Conservation (phyloP, 2,113 vertebrate species). For the Ascaphus truei region DNA sequence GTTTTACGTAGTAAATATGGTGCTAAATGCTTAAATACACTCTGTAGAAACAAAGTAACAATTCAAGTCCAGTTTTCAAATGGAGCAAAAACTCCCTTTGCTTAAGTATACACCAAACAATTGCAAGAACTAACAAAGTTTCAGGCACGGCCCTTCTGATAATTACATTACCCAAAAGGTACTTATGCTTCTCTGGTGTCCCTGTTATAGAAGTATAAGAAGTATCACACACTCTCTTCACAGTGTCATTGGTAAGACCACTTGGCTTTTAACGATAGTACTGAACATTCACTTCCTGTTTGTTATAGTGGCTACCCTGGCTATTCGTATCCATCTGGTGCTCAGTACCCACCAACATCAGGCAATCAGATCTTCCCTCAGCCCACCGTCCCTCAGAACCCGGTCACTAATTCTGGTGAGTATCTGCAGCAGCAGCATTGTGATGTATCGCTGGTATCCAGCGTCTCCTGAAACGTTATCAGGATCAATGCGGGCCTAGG, state of each 20-base stretch:
- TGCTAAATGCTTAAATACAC: no score
- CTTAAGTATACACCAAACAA: no score
- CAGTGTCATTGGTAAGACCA: not conserved
- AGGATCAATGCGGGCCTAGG: no score
- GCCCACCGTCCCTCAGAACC: slow-evolving; percentile 56
- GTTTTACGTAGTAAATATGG: no score
- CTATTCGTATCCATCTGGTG: slow-evolving; percentile 80
- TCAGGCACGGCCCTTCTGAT: no score
- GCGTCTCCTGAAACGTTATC: not conserved
- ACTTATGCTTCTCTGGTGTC: no score
- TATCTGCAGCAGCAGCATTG: no score
- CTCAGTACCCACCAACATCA: slow-evolving; percentile 78
- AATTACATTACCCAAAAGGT: no score
- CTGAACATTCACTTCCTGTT: not conserved
- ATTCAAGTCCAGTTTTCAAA: no score
- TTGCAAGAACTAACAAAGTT: no score
- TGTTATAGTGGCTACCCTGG: slow-evolving; percentile 76
- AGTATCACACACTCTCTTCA: not conserved
- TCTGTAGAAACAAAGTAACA: no score
- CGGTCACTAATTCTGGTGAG: slow-evolving; percentile 87
- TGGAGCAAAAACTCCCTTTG: no score
- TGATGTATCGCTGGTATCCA: not conserved
- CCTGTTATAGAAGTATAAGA: not conserved
- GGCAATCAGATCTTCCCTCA: slow-evolving; percentile 78
- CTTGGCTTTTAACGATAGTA: not conserved